Percentiles rank a stretch among this genome's conserved stretches.
Evolutionary conservation across 2,797 vertebrate genomes (phyloP).

Genomic region (Danio aesculapii): DNA sequence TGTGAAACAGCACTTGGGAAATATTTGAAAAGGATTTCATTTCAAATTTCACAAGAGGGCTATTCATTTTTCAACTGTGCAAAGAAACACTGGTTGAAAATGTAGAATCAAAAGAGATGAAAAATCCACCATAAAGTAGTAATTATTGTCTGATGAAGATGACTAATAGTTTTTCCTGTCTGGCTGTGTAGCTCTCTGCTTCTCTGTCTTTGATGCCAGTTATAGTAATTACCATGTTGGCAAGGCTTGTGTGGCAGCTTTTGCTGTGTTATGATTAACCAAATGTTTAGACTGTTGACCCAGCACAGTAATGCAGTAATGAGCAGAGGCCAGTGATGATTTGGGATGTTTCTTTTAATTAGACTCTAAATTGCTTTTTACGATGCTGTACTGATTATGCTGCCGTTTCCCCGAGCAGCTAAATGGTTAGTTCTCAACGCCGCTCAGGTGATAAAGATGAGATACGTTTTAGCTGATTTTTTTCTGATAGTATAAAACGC

Average conservation of each 20-base stretch:
- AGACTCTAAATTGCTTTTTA: conserved; percentile 51
- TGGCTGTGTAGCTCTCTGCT: conserved; percentile 28
- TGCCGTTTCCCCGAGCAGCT: conserved; percentile 19
- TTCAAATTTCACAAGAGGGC: no score
- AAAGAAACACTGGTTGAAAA: not conserved
- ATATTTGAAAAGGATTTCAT: no score
- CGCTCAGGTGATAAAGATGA: conserved; percentile 4
- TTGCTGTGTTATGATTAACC: conserved; percentile 55
- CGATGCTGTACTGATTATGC: conserved; percentile 32
- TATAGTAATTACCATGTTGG: conserved; percentile 54
- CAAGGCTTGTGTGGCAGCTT: conserved; percentile 41
- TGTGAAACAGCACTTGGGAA: no score
- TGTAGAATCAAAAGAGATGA: not conserved
- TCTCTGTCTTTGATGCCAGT: conserved; percentile 39
- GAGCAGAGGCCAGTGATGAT: conserved; percentile 46
- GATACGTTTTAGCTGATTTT: not conserved
- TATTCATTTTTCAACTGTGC: no score
- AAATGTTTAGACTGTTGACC: conserved; percentile 53
- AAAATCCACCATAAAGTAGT: not conserved
- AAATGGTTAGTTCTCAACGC: conserved; percentile 1
- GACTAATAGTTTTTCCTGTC: conserved; percentile 36
- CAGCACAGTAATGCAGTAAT: conserved; percentile 54
- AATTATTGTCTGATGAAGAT: conserved; percentile 10
- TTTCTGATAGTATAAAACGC: not conserved
- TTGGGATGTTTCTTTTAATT: conserved; percentile 55